phyloP scores from a whole-genome alignment of 1,140 invertebrate genomes.

The Dendrolimus punctatus region DNA sequence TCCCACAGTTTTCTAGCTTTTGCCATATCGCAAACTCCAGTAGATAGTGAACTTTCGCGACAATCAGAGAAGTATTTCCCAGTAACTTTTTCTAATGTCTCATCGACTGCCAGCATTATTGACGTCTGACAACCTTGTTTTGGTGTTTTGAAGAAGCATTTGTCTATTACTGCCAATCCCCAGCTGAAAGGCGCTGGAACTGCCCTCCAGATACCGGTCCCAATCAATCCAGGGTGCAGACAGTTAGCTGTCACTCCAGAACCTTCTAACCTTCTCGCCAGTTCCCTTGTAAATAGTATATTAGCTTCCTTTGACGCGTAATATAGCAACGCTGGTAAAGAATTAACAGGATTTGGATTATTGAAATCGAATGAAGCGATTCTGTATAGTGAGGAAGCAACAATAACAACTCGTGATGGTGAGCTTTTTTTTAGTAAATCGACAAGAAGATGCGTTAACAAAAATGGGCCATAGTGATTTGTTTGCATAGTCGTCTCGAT shows the following conservation, averaged over 20 bases:
- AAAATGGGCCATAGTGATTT: constrained; percentile 91
- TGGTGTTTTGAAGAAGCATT: constrained; percentile 81
- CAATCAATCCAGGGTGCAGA: constrained; percentile 90
- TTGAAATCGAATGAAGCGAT: constrained; percentile 82
- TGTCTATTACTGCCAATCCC: constrained; percentile 76
- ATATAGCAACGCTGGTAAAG: constrained; percentile 82
- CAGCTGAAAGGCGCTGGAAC: constrained; percentile 82
- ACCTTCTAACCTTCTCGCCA: constrained; percentile 84
- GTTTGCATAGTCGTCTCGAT: constrained; percentile 91
- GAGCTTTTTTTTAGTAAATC: constrained; percentile 87
- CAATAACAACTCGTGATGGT: constrained; percentile 87
- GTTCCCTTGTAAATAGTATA: constrained; percentile 87
- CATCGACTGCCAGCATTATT: constrained; percentile 83
- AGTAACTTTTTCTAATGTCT: constrained; percentile 79
- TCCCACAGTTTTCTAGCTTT: constrained; percentile 89
- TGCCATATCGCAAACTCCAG: constrained; percentile 76
- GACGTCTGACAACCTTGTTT: constrained; percentile 87
- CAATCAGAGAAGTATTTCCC: constrained; percentile 92
- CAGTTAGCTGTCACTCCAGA: constrained; percentile 87
- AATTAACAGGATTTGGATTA: constrained; percentile 82
- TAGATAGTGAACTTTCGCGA: constrained; percentile 75
- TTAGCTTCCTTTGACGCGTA: constrained; percentile 92
- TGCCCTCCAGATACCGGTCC: constrained; percentile 87
- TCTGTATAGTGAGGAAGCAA: constrained; percentile 88
- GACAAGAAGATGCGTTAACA: constrained; percentile 81